These are phyloP conservation scores for Chaetops frenatus DNA, from an alignment of 2,113 vertebrate genomes.

Conservation along the genomic window DNA sequence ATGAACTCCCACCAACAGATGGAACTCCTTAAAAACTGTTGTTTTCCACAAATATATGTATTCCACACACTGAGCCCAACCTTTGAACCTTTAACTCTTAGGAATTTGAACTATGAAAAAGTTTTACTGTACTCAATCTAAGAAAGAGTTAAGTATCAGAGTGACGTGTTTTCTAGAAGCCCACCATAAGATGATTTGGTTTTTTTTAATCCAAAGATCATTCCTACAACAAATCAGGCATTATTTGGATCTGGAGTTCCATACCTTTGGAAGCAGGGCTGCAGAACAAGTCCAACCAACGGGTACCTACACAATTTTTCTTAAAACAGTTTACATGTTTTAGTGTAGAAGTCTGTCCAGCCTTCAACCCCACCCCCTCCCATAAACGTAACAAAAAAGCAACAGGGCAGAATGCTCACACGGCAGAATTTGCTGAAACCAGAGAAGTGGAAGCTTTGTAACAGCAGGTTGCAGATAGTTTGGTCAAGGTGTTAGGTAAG, in stretches of 20 bases:
- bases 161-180: background rate
- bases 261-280: background rate
- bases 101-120: background rate
- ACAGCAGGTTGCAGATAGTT: background rate
- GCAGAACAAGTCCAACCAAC: background rate
- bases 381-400: background rate
- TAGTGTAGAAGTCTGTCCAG: background rate
- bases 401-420: background rate
- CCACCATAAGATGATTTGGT: background rate
- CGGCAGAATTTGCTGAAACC: background rate
- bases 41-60: background rate
- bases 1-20: background rate
- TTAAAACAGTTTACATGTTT: background rate
- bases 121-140: background rate
- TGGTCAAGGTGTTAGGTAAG: background rate
- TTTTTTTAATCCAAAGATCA: background rate
- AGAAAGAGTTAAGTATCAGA: background rate
- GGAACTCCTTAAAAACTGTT: background rate
- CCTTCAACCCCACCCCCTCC: background rate
- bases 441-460: background rate
- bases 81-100: background rate
- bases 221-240: background rate
- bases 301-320: background rate
- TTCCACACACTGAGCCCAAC: background rate
- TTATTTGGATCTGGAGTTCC: background rate